Evolutionary conservation across 2,797 vertebrate species (phyloP).

Genomic region (Simalia tracyae): DNA sequence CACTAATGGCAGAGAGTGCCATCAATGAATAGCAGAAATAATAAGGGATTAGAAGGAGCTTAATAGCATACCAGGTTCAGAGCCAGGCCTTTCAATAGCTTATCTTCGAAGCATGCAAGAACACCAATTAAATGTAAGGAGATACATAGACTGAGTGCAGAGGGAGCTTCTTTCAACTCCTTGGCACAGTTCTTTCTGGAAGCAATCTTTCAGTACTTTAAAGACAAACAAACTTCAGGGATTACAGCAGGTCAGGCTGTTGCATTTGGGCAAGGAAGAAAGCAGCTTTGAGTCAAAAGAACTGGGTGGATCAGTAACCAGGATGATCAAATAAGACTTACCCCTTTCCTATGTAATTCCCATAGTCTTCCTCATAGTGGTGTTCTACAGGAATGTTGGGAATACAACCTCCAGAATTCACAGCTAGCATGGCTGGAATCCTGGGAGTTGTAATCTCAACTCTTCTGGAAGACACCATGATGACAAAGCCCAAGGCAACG

Average conservation of each 20-base stretch:
- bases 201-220: background rate
- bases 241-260: background rate
- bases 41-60: constrained; percentile 20
- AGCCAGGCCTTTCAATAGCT: constrained; percentile 32
- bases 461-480: background rate
- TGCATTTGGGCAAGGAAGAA: background rate
- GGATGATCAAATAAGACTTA: background rate
- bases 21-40: constrained; percentile 17
- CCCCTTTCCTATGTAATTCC: background rate
- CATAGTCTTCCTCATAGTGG: background rate
- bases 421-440: background rate
- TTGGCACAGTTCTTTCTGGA: background rate
- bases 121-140: constrained; percentile 19
- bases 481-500: background rate
- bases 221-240: background rate
- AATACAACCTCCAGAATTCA: background rate
- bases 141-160: constrained; percentile 8
- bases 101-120: constrained; percentile 22
- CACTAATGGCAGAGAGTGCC: constrained; percentile 22
- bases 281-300: background rate
- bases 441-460: background rate
- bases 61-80: constrained; percentile 32
- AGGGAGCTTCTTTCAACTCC: constrained; percentile 12
- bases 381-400: background rate
- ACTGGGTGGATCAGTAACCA: background rate